Evolutionary conservation across 1,140 invertebrate genomes (phyloP).

Genomic region (Ceratitis capitata): DNA sequence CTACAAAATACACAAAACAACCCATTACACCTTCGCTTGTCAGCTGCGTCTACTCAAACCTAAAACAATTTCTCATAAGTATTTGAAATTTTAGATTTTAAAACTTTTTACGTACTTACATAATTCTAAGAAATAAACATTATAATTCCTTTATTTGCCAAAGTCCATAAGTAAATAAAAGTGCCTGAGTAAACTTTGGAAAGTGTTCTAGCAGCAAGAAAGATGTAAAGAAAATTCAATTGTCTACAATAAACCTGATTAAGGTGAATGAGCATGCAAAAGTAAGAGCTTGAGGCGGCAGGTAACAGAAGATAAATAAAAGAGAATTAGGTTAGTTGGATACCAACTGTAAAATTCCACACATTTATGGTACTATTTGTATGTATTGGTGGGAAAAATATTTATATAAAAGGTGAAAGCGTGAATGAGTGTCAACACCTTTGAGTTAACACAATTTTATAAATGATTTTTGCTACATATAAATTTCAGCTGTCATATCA

Average conservation of each 20-base stretch:
- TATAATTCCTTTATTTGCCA: background rate
- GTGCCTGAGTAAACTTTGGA: background rate
- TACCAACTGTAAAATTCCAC: background rate
- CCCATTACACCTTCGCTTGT: background rate
- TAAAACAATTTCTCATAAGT: background rate
- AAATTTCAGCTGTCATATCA: background rate
- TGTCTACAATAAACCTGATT: background rate
- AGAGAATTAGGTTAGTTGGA: background rate
- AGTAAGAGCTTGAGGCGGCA: background rate
- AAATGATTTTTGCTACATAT: background rate
- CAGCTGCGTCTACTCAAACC: background rate
- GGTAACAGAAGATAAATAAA: background rate
- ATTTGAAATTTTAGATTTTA: background rate
- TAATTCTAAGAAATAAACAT: background rate
- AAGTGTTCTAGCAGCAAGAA: background rate
- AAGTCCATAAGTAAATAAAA: background rate
- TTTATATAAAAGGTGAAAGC: too few species aligned
- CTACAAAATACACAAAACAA: background rate
- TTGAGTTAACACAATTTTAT: background rate
- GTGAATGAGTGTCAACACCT: too few species aligned
- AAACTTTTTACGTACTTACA: background rate
- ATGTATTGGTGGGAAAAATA: too few species aligned
- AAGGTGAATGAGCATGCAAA: background rate
- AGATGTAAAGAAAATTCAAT: background rate
- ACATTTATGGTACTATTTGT: background rate